Percentiles rank a stretch among this genome's conserved stretches.
Evolutionary conservation across 1,140 invertebrate species (phyloP).

Genomic region (Phymorhynchus buccinoides): DNA sequence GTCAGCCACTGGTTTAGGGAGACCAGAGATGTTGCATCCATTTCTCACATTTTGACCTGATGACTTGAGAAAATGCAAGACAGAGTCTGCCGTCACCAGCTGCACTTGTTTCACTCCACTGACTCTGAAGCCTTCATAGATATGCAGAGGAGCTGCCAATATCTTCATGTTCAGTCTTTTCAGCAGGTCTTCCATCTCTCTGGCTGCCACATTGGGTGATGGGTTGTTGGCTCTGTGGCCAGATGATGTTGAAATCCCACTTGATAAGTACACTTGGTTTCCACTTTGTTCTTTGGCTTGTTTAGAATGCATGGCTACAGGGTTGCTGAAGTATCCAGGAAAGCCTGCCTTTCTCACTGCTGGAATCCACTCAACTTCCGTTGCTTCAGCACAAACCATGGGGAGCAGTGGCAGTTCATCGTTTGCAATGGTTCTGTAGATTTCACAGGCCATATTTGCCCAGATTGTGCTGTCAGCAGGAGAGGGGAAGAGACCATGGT

Average conservation of each 20-base stretch:
- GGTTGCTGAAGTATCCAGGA: constrained; percentile 33
- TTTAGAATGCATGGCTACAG: neutral
- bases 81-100: constrained; percentile 18
- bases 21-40: constrained; percentile 3
- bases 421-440: constrained; percentile 29
- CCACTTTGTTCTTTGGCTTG: no score
- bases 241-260: neutral
- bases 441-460: constrained; percentile 21
- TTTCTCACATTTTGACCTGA: neutral
- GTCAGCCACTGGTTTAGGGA: neutral
- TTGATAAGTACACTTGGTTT: neutral
- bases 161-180: constrained; percentile 33
- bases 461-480: constrained; percentile 33
- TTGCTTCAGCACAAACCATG: neutral
- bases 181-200: neutral
- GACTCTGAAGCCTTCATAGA: constrained; percentile 1
- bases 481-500: constrained; percentile 46
- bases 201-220: neutral
- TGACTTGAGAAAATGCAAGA: constrained; percentile 15
- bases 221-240: neutral
- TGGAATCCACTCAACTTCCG: constrained; percentile 3
- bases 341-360: neutral
- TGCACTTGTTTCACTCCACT: constrained; percentile 9
- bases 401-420: constrained; percentile 26
- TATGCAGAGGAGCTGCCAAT: neutral